Evolutionary conservation across 2,888 invertebrate genomes (phyloP).

Genomic region (Leptura quadrifasciata): DNA sequence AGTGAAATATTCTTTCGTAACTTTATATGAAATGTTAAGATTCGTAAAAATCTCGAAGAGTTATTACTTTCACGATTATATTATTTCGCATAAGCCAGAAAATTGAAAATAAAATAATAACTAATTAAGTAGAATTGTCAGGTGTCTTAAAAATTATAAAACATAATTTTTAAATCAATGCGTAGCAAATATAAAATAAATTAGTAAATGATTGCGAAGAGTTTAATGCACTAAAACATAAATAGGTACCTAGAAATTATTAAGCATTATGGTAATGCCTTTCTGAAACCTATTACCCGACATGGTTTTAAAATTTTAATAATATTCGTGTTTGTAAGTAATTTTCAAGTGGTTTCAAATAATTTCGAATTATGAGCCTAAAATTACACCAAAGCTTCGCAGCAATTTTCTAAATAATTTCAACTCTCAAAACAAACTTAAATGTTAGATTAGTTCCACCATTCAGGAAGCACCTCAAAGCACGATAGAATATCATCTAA

Average conservation of each 20-base stretch:
- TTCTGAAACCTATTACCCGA: slow-evolving; percentile 52
- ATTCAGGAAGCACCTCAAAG: slow-evolving; percentile 48
- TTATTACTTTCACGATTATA: no score
- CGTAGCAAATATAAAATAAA: background rate
- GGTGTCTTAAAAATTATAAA: no score
- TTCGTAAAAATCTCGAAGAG: no score
- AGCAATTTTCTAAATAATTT: slow-evolving; percentile 58
- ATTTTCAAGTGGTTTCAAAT: slow-evolving; percentile 59
- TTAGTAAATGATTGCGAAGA: background rate
- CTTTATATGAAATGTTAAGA: no score
- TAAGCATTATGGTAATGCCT: slow-evolving; percentile 39
- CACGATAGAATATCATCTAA: slow-evolving; percentile 47
- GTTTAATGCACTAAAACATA: background rate
- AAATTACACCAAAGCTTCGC: slow-evolving; percentile 55
- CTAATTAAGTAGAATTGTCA: no score
- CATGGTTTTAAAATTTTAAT: slow-evolving; percentile 60
- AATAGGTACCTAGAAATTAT: slow-evolving; percentile 32
- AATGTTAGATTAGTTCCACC: slow-evolving; percentile 51
- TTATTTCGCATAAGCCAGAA: no score
- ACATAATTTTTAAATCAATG: background rate
- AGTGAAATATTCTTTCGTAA: no score
- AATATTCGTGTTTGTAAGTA: slow-evolving; percentile 61
- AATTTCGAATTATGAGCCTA: slow-evolving; percentile 55
- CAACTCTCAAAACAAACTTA: slow-evolving; percentile 52
- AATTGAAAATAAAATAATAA: no score